phyloP scores from a whole-genome alignment of 2,113 vertebrate genomes.

The Pseudopodoces humilis region DNA sequence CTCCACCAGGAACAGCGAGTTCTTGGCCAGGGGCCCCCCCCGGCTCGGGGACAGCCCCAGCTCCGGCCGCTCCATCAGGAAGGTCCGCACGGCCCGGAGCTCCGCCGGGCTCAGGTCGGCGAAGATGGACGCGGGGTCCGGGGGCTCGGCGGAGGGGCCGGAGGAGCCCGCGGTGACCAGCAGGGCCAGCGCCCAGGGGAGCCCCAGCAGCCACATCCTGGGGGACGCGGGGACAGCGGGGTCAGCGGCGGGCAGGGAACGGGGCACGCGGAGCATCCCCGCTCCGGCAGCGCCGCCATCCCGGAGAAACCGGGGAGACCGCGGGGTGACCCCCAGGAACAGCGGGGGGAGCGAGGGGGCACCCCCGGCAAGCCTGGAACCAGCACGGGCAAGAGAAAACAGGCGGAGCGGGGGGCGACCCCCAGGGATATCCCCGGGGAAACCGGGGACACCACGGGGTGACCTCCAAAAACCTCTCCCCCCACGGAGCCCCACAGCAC shows the following conservation, averaged over 20 bases:
- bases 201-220: not conserved
- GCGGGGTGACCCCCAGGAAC: too few species aligned
- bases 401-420: accelerated
- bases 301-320: accelerated
- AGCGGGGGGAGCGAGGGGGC: accelerated
- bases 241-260: not conserved
- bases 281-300: accelerated
- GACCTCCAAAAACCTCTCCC: not conserved
- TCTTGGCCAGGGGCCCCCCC: slow-evolving; percentile 73
- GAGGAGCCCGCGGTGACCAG: not conserved
- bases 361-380: too few species aligned
- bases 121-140: slow-evolving; percentile 73
- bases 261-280: accelerated
- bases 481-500: too few species aligned
- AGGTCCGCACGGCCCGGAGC: slow-evolving; percentile 75
- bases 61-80: slow-evolving; percentile 74
- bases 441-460: not conserved
- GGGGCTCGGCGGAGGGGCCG: accelerated
- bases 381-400: accelerated
- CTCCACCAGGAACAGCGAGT: slow-evolving; percentile 88
- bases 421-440: not conserved
- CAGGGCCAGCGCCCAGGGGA: not conserved
- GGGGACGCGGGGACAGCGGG: not conserved
- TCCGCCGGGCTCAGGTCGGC: slow-evolving; percentile 80
- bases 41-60: slow-evolving; percentile 69